phyloP scores from a whole-genome alignment of 2,888 invertebrate genomes.

The Drymonia ruficornis region DNA sequence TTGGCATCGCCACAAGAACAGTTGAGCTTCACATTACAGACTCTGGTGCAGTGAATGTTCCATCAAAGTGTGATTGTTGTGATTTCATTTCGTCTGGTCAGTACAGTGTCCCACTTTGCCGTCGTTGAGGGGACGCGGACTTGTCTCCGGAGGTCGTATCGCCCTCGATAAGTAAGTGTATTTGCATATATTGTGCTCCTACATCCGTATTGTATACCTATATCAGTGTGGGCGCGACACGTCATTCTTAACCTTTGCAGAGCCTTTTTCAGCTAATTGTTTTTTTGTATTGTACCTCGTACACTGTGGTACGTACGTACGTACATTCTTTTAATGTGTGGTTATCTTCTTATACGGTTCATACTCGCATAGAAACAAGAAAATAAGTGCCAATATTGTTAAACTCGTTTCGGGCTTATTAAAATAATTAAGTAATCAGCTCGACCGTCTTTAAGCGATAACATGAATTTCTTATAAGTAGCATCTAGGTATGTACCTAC shows the following conservation, averaged over 20 bases:
- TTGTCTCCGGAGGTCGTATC: constrained; percentile 67
- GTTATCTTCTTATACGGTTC: background rate
- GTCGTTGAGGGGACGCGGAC: constrained; percentile 64
- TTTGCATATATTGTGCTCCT: constrained; percentile 68
- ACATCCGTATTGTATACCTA: constrained; percentile 62
- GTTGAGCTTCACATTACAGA: constrained; percentile 61
- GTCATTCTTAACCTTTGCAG: constrained; percentile 63
- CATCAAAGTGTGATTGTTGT: constrained; percentile 75
- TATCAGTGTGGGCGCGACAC: constrained; percentile 74
- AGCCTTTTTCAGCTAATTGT: constrained; percentile 54
- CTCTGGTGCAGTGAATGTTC: constrained; percentile 68
- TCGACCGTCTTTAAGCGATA: constrained; percentile 9
- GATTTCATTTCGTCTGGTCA: constrained; percentile 73
- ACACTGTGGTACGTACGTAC: constrained; percentile 3
- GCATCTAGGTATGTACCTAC: background rate
- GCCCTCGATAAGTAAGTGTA: constrained; percentile 74
- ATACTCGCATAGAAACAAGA: background rate
- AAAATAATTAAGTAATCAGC: constrained; percentile 21
- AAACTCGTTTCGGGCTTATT: constrained; percentile 25
- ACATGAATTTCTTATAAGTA: background rate
- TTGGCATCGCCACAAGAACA: constrained; percentile 68
- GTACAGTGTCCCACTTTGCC: constrained; percentile 73
- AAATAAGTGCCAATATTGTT: constrained; percentile 4
- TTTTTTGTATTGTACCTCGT: constrained; percentile 9
- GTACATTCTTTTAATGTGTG: background rate